Evolutionary conservation across 2,797 vertebrate genomes (phyloP), one percentile per base, ranked within the genome.

Genomic region (Scolopax rusticola): DNA sequence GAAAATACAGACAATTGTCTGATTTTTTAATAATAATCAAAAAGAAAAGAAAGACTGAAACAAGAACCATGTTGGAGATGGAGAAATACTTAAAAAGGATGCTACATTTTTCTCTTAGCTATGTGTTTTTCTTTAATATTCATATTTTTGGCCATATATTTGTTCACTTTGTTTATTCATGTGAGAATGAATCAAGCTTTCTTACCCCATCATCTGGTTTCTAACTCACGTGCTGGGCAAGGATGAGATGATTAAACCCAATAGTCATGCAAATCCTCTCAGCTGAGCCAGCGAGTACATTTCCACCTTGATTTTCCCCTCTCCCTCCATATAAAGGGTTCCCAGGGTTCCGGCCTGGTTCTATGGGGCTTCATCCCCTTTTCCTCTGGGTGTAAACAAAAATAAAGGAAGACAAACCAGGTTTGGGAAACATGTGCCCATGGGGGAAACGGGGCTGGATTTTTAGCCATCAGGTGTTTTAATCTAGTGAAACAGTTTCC

Each of bases 391-490:
- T 18, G 3, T 48, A 47, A 91, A n/a, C 20, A 2, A 57, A 59
- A 81, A 45, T 5, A 33, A 73, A 4, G 8, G 32, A 74, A 61
- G 43, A 3, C 1, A 1, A 63, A 45, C 8, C 3, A 16, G 6
- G 45, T 8, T 33, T 47, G 25, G 47, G 69, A 74, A 81, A 54
- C 1, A 5, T 0, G 0, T 15, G 2, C 5, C 8, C 8, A 3
- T 2, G n/a, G 27, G 17, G 12, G 7, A n/a, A 73, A 61, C 0
- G 0, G 0, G 16, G 9, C 4, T 8, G 1, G n/a, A 6, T 54
- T 59, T 78, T 78, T 36, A 41, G 33, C 67, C 43, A 2, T 27
- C n/a, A 12, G 54, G 28, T 27, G 5, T 64, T 76, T 12, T 27
- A 45, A 45, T 11, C 25, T 13, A 2, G 21, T 11, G 53, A 30